These are phyloP conservation scores for Arizona elegans DNA, from an alignment of 2,113 vertebrate genomes.

Conservation along the genomic window DNA sequence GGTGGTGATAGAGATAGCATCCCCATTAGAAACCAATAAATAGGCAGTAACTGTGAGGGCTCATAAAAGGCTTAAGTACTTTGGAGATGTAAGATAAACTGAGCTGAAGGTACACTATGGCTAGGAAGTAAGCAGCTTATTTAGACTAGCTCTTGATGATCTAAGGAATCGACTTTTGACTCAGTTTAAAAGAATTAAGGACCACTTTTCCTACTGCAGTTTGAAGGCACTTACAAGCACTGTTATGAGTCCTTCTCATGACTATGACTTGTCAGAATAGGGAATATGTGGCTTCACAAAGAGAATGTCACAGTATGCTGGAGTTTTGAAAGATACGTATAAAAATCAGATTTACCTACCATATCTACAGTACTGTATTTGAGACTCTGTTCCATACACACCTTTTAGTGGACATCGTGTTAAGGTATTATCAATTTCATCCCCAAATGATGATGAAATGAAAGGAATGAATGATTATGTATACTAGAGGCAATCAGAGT, in stretches of 20 bases:
- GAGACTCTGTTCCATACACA: not conserved
- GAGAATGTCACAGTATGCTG: not conserved
- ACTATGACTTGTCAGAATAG: not conserved
- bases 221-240: not conserved
- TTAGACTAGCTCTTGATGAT: not conserved
- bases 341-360: not conserved
- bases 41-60: not conserved
- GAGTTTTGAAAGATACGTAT: not conserved
- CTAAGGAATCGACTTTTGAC: not conserved
- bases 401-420: not conserved
- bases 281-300: not conserved
- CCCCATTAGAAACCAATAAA: constrained; percentile 26
- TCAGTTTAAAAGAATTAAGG: not conserved
- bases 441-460: not conserved
- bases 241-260: not conserved
- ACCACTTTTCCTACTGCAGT: not conserved
- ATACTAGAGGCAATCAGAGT: not conserved
- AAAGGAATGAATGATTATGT: not conserved
- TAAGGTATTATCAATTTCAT: not conserved
- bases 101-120: not conserved
- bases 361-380: not conserved
- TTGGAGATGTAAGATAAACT: constrained; percentile 8
- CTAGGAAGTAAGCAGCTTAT: not conserved
- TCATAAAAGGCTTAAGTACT: constrained; percentile 14
- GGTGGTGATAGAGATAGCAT: not conserved